Evolutionary conservation across 2,888 invertebrate genomes (phyloP), one percentile per base, ranked within the genome.

Genomic region (Lasioglossum marginatum): DNA sequence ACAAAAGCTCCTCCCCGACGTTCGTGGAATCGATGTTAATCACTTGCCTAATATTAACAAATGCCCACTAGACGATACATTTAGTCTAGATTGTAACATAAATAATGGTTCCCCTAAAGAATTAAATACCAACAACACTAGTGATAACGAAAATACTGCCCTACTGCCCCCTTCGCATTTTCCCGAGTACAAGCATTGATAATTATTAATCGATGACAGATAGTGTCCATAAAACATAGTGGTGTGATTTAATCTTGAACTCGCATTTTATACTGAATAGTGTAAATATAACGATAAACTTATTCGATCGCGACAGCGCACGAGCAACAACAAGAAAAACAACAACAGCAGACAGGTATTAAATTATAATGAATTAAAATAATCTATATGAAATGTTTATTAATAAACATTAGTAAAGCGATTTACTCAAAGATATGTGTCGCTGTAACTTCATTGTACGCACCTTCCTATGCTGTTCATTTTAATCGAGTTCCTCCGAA

Each of bases 181-280:
- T 93, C 94, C 95, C 88, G 94, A 95, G 93, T 94, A 94, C 93
- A 94, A 94, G 94, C 94, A 94, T 94, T 94, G 93, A 95, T 94
- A 94, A 94, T 93, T 93, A 94, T 93, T 93, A 94, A 93, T 94
- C 93, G 93, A 94, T 92, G 93, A 94, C 94, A 95, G 92, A 92
- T 94, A 94, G 94, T 94, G 93, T 94, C 93, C 86, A 87, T 87
- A 84, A 92, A 91, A 89, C 89, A 92, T 94, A 94, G 93, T 93
- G 92, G 93, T 94, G 94, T 94, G 94, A 94, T 92, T 93, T 94
- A 93, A 94, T 94, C 93, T 94, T 91, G 93, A 94, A 94, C 93
- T 94, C 94, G 93, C 94, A 94, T 95, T 95, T 95, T 95, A 94
- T 95, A 95, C 94, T 92, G 93, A 94, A 93, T 94, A 95, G 94